Percentiles rank a stretch among this genome's conserved stretches.
phyloP scores from a whole-genome alignment of 2,888 invertebrate genomes.

The Erannis defoliaria region DNA sequence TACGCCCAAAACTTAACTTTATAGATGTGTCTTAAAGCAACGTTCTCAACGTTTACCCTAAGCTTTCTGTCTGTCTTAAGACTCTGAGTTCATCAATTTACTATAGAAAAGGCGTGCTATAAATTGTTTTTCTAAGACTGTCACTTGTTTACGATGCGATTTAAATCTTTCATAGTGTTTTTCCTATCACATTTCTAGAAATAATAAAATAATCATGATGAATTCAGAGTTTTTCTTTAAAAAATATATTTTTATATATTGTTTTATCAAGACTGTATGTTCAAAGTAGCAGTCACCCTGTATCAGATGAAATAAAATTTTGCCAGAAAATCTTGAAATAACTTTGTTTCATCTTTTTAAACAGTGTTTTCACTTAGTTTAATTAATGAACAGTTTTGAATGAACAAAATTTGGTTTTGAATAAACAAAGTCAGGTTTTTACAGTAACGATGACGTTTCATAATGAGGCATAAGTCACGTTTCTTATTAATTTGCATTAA shows the following conservation, averaged over 20 bases:
- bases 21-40: not conserved
- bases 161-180: constrained; percentile 12
- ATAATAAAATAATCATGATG: constrained; percentile 6
- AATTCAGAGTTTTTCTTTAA: constrained; percentile 19
- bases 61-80: not conserved
- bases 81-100: constrained; percentile 22
- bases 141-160: constrained; percentile 11
- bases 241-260: not conserved
- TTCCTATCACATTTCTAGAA: not conserved
- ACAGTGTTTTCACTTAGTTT: constrained; percentile 23
- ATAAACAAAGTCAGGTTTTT: no score
- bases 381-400: not conserved
- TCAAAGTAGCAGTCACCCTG: constrained; percentile 38
- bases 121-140: constrained; percentile 1
- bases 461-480: no score
- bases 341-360: constrained; percentile 27
- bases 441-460: no score
- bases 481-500: no score
- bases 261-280: not conserved
- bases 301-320: constrained; percentile 42
- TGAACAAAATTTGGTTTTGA: not conserved
- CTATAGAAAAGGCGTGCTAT: not conserved
- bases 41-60: not conserved
- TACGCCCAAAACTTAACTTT: no score
- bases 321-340: constrained; percentile 7